These are phyloP conservation scores for Paratrypauchen microcephalus DNA, from an alignment of 2,797 vertebrate genomes.

Conservation along the genomic window DNA sequence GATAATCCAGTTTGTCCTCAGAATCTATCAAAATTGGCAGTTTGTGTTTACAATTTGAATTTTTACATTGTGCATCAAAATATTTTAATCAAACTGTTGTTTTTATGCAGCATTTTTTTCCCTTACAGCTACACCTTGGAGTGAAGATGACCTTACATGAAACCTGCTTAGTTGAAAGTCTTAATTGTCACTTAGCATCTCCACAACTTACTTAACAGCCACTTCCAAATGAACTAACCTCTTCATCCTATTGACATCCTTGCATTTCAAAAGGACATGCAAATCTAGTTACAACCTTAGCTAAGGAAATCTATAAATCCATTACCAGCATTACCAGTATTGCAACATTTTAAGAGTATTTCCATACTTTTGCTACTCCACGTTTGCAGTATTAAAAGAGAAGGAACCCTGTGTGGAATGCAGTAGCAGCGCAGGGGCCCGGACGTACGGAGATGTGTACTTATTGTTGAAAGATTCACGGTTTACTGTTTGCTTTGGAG, in stretches of 20 bases:
- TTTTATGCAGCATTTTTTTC: neutral
- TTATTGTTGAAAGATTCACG: constrained; percentile 69
- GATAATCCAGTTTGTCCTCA: neutral
- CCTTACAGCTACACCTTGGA: neutral
- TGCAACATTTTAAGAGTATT: neutral
- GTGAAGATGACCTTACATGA: neutral
- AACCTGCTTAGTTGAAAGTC: neutral
- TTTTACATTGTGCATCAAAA: neutral
- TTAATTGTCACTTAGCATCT: neutral
- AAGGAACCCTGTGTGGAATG: constrained; percentile 22
- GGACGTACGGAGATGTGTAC: constrained; percentile 54
- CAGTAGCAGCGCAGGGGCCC: constrained; percentile 41
- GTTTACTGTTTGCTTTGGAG: constrained; percentile 86
- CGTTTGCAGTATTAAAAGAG: neutral
- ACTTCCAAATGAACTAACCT: neutral
- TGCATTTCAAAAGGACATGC: neutral
- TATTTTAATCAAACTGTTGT: neutral
- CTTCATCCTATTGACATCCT: neutral
- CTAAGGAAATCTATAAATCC: too few relatives aligned
- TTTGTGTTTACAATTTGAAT: neutral
- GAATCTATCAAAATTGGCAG: neutral
- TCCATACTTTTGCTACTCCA: neutral
- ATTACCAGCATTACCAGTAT: neutral
- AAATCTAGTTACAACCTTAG: neutral
- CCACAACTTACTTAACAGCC: neutral